Conservation (phyloP, 2,888 invertebrate species). For the Euproctis similis region DNA sequence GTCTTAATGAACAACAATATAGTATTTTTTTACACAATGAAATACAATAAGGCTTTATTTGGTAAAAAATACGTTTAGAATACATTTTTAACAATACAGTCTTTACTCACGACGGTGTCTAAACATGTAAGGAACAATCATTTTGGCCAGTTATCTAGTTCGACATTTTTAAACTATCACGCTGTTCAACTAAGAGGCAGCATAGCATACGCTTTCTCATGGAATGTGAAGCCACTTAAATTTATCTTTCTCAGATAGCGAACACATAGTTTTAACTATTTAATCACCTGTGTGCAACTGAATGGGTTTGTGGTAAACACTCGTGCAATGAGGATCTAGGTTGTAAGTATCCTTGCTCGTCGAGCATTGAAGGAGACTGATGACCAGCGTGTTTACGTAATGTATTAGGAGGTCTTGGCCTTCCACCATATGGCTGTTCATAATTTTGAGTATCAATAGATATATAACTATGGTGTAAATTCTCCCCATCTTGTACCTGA, state of each 20-base stretch:
- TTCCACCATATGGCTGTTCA: conserved; percentile 65
- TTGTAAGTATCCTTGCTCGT: conserved; percentile 72
- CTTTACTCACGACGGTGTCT: conserved; percentile 42
- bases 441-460: conserved; percentile 78
- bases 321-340: conserved; percentile 70
- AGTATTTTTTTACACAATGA: conserved; percentile 34
- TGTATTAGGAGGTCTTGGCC: conserved; percentile 64
- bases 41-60: conserved; percentile 41
- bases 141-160: conserved; percentile 49
- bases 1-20: conserved; percentile 58
- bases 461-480: conserved; percentile 81
- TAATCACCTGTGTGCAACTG: conserved; percentile 67
- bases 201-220: conserved; percentile 63
- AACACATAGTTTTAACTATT: conserved; percentile 45
- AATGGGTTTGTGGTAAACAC: conserved; percentile 69
- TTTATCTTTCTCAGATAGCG: conserved; percentile 51
- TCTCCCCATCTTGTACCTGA: conserved; percentile 79
- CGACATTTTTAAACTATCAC: conserved; percentile 49
- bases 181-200: conserved; percentile 53
- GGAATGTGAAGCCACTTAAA: conserved; percentile 70
- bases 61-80: conserved; percentile 44
- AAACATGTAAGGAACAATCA: conserved; percentile 49
- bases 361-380: conserved; percentile 64
- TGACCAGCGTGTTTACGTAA: conserved; percentile 63
- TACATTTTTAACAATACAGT: conserved; percentile 51